Conservation (phyloP, 37 sponge, comb jelly and placozoan species). For the Oopsacas minuta region DNA sequence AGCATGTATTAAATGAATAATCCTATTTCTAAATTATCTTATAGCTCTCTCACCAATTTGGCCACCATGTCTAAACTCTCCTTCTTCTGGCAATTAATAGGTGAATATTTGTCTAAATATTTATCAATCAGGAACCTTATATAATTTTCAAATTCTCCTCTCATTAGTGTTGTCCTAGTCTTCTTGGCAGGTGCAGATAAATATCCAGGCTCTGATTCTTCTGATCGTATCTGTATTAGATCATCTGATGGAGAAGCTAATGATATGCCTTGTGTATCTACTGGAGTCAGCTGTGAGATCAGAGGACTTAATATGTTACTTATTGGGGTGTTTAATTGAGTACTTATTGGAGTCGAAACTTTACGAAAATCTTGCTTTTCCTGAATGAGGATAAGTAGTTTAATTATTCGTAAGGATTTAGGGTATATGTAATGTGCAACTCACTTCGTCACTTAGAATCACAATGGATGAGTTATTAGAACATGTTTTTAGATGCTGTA, state of each 20-base stretch:
- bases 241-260: neutral
- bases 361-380: neutral
- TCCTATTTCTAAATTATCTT: neutral
- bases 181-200: neutral
- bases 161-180: neutral
- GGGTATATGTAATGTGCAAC: neutral
- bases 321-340: neutral
- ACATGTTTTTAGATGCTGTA: neutral
- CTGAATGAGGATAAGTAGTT: neutral
- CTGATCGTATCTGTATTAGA: neutral
- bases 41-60: neutral
- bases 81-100: neutral
- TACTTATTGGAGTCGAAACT: neutral
- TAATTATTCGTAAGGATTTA: neutral
- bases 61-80: neutral
- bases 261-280: neutral
- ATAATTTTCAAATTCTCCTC: conserved; percentile 13
- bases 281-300: neutral
- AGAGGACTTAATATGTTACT: too few relatives aligned
- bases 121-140: neutral
- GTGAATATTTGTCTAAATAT: neutral
- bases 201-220: neutral
- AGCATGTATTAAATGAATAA: neutral
- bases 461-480: neutral
- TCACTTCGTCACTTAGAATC: neutral